Evolutionary conservation across 92 coral and sea anemone genomes (phyloP), one percentile per base, ranked within the genome.

Genomic region (Hydrozoanthus gracilis): DNA sequence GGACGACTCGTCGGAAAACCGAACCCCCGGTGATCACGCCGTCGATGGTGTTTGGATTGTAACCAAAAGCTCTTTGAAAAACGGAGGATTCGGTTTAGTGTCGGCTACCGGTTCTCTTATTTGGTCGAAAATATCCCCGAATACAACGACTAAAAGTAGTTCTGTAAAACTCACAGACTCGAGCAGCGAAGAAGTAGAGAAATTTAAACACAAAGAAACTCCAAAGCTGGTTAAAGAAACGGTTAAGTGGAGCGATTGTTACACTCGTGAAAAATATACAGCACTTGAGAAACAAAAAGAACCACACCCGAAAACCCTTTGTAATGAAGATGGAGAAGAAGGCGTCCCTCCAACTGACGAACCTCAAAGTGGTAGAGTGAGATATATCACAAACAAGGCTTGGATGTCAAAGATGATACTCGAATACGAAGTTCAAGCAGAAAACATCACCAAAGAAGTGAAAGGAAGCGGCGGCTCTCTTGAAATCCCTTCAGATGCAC

Each of bases 1-100:
- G 44, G 89, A 91, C 46, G 89, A 91, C 71, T 69, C 88, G 3
- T 71, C 71, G 52, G 89, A 91, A 56, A 88, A 91, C 48, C 91
- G 65, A 88, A 77, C 71, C 15, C 91, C 87, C 3, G 14, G 9
- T 20, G 70, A 83, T 1, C 93, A 91, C 77, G n/a, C 61, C 7
- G 44, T 4, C 46, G 16, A 39, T 2, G 93, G 82, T 49, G 27
- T 72, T 13, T 16, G 13, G 64, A 89, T 85, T 5, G 3, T 78
- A 7, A 62, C 74, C 4, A 5, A 5, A 1, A 61, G n/a, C 2
- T 47, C 64, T 14, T 11, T 35, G 3, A 13, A 6, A 15, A 76
- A 27, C 6, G 4, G 51, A 60, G 54, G 44, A 7, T 39, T 10
- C 35, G 17, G 70, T 55, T 69, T n/a, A n/a, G 10, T 60, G 62